Evolutionary conservation across 2,888 invertebrate species (phyloP).

Genomic region (Operophtera brumata): DNA sequence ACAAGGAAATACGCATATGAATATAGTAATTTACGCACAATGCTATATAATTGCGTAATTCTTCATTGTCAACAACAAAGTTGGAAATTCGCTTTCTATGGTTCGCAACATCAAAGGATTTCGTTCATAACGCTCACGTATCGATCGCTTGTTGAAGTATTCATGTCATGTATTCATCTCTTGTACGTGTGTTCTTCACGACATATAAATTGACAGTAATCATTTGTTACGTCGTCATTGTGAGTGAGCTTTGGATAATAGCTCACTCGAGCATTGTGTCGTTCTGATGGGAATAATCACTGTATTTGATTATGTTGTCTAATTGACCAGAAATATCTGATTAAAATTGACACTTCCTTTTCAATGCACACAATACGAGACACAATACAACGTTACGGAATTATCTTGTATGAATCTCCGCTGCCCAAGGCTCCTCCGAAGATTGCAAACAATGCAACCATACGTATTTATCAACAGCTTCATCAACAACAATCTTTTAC

Average conservation of each 20-base stretch:
- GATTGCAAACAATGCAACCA: neutral
- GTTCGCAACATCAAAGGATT: slow-evolving; percentile 52
- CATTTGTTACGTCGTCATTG: slow-evolving; percentile 50
- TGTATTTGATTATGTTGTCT: slow-evolving; percentile 30
- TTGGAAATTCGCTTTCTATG: slow-evolving; percentile 61
- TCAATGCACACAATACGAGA: no score
- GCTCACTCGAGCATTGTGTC: slow-evolving; percentile 28
- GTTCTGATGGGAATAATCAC: slow-evolving; percentile 21
- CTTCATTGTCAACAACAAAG: slow-evolving; percentile 61
- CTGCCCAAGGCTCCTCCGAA: neutral
- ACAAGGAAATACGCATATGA: slow-evolving; percentile 34
- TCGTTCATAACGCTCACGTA: slow-evolving; percentile 40
- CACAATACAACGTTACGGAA: neutral
- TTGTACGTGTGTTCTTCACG: slow-evolving; percentile 34
- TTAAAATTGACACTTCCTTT: neutral
- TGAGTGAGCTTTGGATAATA: slow-evolving; percentile 37
- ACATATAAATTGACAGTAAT: slow-evolving; percentile 57
- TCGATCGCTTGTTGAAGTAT: slow-evolving; percentile 49
- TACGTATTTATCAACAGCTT: no score
- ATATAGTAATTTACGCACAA: slow-evolving; percentile 53
- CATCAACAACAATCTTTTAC: no score
- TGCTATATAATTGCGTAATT: slow-evolving; percentile 60
- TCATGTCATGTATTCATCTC: slow-evolving; percentile 40
- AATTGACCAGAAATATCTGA: slow-evolving; percentile 19
- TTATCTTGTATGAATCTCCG: neutral